phyloP scores from a whole-genome alignment of 92 coral and sea anemone genomes.

The Porites rus region DNA sequence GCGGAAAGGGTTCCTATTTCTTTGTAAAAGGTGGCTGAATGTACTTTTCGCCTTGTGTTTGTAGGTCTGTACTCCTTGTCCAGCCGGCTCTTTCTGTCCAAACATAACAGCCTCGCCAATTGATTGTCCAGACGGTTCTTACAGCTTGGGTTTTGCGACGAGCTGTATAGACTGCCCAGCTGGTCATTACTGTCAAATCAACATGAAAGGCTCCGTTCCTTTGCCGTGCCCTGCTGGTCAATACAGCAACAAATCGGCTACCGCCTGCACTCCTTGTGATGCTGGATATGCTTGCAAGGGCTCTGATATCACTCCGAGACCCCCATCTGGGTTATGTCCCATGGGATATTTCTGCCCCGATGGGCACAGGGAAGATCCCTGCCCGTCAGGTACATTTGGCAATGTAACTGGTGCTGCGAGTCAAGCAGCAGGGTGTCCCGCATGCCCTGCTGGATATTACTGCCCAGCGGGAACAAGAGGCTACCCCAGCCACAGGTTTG shows the following conservation, averaged over 20 bases:
- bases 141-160: slow-evolving; percentile 86
- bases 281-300: slow-evolving; percentile 90
- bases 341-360: slow-evolving; percentile 87
- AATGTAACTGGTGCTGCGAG: slow-evolving; percentile 90
- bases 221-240: slow-evolving; percentile 83
- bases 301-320: slow-evolving; percentile 80
- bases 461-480: slow-evolving; percentile 93
- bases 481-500: slow-evolving; percentile 82
- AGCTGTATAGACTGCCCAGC: slow-evolving; percentile 90
- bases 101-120: slow-evolving; percentile 84
- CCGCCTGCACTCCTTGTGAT: slow-evolving; percentile 66
- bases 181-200: slow-evolving; percentile 76
- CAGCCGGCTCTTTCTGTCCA: slow-evolving; percentile 89
- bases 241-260: slow-evolving; percentile 90
- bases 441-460: slow-evolving; percentile 94
- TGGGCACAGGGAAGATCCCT: slow-evolving; percentile 75
- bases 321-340: slow-evolving; percentile 89
- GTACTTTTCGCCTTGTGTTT: neutral
- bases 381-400: slow-evolving; percentile 96
- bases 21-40: neutral
- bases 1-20: too few relatives aligned
- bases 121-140: slow-evolving; percentile 74
- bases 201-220: slow-evolving; percentile 63
- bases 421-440: slow-evolving; percentile 77
- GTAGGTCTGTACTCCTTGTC: slow-evolving; percentile 88